Evolutionary conservation across 2,113 vertebrate species (phyloP).

Genomic region (Calidris pugnax): DNA sequence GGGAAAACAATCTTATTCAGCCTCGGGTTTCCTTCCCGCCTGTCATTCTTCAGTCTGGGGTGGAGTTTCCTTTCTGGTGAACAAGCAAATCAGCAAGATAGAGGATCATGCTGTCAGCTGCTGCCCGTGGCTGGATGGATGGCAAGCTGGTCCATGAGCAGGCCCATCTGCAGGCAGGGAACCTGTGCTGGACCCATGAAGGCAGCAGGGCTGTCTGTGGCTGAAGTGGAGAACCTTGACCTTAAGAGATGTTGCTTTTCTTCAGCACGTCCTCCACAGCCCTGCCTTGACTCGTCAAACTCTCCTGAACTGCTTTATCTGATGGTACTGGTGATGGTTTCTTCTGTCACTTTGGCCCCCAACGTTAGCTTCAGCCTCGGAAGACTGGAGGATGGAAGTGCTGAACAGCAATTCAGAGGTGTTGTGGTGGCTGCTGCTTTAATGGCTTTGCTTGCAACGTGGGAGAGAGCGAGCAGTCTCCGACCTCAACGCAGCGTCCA

Average conservation of each 20-base stretch:
- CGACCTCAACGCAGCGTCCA: not conserved
- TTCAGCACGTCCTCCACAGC: not conserved
- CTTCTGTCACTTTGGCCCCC: not conserved
- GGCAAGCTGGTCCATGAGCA: not conserved
- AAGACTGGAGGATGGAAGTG: not conserved
- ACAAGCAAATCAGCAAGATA: not conserved
- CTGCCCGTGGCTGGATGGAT: not conserved
- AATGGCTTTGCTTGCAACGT: not conserved
- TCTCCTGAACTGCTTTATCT: not conserved
- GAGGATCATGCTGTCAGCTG: not conserved
- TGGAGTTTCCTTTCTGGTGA: slow-evolving; percentile 34
- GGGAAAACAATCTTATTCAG: not conserved
- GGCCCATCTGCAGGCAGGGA: not conserved
- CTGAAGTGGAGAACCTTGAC: not conserved
- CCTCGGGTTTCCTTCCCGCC: slow-evolving; percentile 4
- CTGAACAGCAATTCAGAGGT: not conserved
- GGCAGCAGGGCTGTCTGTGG: not conserved
- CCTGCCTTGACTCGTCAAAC: not conserved
- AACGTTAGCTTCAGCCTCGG: not conserved
- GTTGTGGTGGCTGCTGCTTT: accelerated
- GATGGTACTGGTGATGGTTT: not conserved
- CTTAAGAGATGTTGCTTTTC: not conserved
- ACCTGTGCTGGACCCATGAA: not conserved
- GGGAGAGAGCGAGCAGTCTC: not conserved
- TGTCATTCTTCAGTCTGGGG: not conserved